phyloP scores from a whole-genome alignment of 1,140 invertebrate species.

The Lordiphosa stackelbergi region DNA sequence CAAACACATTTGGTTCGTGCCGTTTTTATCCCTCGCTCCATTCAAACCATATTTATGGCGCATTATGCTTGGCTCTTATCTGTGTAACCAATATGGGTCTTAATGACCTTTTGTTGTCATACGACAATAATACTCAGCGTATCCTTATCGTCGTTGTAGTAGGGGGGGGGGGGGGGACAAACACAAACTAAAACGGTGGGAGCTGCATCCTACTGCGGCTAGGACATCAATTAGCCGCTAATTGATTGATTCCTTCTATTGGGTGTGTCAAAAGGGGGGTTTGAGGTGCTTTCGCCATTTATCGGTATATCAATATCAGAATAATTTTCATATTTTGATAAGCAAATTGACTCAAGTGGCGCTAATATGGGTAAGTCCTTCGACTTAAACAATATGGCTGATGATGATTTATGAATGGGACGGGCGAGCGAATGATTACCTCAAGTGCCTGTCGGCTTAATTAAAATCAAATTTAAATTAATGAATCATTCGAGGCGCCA shows the following conservation, averaged over 20 bases:
- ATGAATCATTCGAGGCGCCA: too few species aligned
- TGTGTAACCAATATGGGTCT: neutral
- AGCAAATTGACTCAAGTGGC: conserved; percentile 38
- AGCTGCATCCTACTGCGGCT: too few species aligned
- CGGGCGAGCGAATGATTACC: neutral
- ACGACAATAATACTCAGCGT: neutral
- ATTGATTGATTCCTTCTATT: too few species aligned
- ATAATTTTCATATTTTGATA: conserved; percentile 53
- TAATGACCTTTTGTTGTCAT: neutral
- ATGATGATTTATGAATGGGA: conserved; percentile 4
- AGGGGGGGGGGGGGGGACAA: neutral
- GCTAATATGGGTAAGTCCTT: neutral
- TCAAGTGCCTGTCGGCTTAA: neutral
- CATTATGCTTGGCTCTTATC: conserved; percentile 2
- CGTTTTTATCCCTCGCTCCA: neutral
- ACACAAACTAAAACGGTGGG: neutral
- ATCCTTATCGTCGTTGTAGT: neutral
- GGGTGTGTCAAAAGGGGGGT: too few species aligned
- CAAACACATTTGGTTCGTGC: too few species aligned
- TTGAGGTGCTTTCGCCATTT: conserved; percentile 23
- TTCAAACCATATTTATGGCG: conserved; percentile 7
- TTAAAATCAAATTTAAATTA: too few species aligned
- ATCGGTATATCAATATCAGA: conserved; percentile 19
- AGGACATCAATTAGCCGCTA: too few species aligned
- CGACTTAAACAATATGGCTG: neutral